These are phyloP conservation scores for Bos javanicus DNA, from an alignment of 2,113 vertebrate species.

Conservation along the genomic window DNA sequence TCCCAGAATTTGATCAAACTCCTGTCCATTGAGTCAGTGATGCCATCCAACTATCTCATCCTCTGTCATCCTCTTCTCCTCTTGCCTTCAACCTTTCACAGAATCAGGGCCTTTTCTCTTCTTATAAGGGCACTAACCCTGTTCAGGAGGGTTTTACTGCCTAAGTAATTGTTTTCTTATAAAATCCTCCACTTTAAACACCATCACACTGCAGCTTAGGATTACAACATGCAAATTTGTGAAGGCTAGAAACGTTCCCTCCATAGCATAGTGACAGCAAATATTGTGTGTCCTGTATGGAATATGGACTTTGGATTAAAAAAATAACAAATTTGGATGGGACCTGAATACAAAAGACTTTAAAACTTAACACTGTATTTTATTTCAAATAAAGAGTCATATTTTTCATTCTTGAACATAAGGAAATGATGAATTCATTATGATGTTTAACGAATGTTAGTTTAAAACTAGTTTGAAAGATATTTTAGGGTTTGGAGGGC, in stretches of 20 bases:
- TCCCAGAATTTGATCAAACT: background rate
- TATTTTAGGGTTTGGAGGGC: background rate
- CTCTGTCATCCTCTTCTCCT: background rate
- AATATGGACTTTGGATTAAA: background rate
- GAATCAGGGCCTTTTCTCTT: background rate
- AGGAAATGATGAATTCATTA: background rate
- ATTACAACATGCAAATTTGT: background rate
- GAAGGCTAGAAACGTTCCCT: background rate
- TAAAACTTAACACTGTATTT: background rate
- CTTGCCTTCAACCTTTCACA: background rate
- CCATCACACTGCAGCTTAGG: background rate
- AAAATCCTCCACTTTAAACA: background rate
- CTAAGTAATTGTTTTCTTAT: too few species aligned
- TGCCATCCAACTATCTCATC: background rate
- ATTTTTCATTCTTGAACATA: background rate
- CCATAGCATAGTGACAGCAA: background rate
- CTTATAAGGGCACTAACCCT: background rate
- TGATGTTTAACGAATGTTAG: background rate
- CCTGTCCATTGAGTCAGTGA: background rate
- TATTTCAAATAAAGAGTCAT: background rate
- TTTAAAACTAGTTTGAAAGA: background rate
- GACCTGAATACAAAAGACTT: background rate
- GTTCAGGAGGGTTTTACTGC: background rate
- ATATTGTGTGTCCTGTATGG: rapidly evolving
- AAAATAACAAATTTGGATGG: background rate